These are phyloP conservation scores for Drosophila saltans DNA, from an alignment of 1,140 invertebrate species.

Conservation along the genomic window DNA sequence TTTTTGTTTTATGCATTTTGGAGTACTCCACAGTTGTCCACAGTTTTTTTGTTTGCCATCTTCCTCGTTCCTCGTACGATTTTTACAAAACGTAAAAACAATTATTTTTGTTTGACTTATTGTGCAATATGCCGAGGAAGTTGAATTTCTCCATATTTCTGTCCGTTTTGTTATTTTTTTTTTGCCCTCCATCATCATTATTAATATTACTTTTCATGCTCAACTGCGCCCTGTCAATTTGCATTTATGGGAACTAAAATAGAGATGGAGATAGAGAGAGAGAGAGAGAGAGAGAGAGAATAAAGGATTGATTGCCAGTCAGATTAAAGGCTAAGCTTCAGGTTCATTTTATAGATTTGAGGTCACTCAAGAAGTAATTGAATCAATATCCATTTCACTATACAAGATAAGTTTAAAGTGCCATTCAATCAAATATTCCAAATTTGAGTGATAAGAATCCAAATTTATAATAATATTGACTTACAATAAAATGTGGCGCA, in stretches of 20 bases:
- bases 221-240: conserved; percentile 14
- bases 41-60: neutral
- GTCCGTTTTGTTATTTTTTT: neutral
- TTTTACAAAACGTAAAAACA: conserved; percentile 56
- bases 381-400: too few species aligned
- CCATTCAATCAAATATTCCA: too few species aligned
- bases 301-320: neutral
- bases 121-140: conserved; percentile 13
- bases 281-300: neutral
- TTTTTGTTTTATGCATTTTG: conserved; percentile 21
- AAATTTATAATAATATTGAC: conserved; percentile 12
- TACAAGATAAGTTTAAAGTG: too few species aligned
- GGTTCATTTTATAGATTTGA: neutral
- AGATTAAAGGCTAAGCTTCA: neutral
- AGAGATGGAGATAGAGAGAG: neutral
- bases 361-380: too few species aligned
- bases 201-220: conserved; percentile 12
- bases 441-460: too few species aligned
- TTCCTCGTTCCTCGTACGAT: conserved; percentile 2
- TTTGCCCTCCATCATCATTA: neutral
- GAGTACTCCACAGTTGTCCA: neutral
- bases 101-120: conserved; percentile 43
- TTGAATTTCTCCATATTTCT: neutral
- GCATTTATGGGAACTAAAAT: conserved; percentile 70
- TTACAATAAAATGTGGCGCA: conserved; percentile 92